Evolutionary conservation across 2,888 invertebrate genomes (phyloP), one percentile per base, ranked within the genome.

Genomic region (Sabatieria punctata): DNA sequence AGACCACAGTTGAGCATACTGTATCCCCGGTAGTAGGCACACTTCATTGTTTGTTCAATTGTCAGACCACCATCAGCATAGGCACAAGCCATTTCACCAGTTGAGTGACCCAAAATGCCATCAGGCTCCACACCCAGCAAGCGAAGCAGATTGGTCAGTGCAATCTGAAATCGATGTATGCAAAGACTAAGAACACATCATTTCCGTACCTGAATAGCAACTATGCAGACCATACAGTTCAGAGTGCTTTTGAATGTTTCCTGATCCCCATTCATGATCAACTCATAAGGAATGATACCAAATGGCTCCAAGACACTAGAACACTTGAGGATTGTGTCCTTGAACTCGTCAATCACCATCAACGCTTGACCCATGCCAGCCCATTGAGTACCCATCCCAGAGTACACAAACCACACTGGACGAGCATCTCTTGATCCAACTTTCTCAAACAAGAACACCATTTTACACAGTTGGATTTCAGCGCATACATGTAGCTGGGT

Each of bases 371-470:
- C 88, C 89, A 91, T 91, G 58, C 84, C 85, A 41, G 80, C 75
- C 89, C 89, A 91, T 70, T 93, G 91, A 40, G 83, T 80, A 11
- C 91, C 93, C 91, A 93, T 91, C 45, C 93, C 93, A 40, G 86
- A 80, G 71, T 86, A 91, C 50, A 91, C 76, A 68, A 77, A 91
- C 85, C 89, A 91, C 45, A 89, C 69, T 1, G 89, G 49, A 2
- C 50, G 44, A 18, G 8, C n/a, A 18, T 26, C 37, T 2, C 18
- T 21, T 19, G 3, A n/a, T n/a, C 11, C 18, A 13, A 48, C 23
- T 40, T 49, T 49, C 49, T 49, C 23, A 25, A 47, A 43, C 8
- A 33, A 19, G 11, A 38, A 13, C 8, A 11, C 8, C 38, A 13
- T 13, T 33, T 33, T 33, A 33, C 33, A n/a, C 33, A 33, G n/a